phyloP scores from a whole-genome alignment of 2,797 vertebrate species.

The Acropternis orthonyx region DNA sequence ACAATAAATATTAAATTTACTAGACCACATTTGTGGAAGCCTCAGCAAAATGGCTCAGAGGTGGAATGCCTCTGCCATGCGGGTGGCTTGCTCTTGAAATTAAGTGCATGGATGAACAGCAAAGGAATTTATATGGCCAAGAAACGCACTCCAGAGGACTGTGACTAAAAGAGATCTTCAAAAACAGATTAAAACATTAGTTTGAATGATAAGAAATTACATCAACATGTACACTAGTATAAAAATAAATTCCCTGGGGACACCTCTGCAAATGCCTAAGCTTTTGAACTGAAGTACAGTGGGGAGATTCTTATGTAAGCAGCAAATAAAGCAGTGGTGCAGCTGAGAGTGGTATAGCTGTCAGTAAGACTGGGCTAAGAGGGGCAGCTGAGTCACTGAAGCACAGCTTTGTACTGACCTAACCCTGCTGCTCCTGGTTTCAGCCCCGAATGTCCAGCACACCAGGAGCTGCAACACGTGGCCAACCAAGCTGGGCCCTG shows the following conservation, averaged over 20 bases:
- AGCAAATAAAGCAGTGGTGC: background rate
- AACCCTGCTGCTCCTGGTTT: background rate
- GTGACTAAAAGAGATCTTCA: background rate
- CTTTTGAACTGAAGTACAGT: background rate
- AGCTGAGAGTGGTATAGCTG: background rate
- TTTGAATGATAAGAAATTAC: background rate
- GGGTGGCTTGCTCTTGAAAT: background rate
- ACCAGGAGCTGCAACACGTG: accelerated
- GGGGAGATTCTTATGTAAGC: background rate
- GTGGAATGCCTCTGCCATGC: background rate
- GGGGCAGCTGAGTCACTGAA: background rate
- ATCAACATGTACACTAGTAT: background rate
- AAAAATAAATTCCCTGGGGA: background rate
- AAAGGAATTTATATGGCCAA: background rate
- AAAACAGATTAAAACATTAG: background rate
- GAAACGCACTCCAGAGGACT: background rate
- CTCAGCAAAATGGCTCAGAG: background rate
- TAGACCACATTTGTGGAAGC: background rate
- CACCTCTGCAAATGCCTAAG: background rate
- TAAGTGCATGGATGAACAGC: background rate
- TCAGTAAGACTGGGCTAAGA: background rate
- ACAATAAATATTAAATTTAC: constrained; percentile 31
- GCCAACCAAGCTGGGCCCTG: background rate
- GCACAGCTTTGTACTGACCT: accelerated
- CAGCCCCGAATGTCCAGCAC: background rate